These are phyloP conservation scores for Ibidorhyncha struthersii DNA, from an alignment of 2,113 vertebrate species.

Conservation along the genomic window DNA sequence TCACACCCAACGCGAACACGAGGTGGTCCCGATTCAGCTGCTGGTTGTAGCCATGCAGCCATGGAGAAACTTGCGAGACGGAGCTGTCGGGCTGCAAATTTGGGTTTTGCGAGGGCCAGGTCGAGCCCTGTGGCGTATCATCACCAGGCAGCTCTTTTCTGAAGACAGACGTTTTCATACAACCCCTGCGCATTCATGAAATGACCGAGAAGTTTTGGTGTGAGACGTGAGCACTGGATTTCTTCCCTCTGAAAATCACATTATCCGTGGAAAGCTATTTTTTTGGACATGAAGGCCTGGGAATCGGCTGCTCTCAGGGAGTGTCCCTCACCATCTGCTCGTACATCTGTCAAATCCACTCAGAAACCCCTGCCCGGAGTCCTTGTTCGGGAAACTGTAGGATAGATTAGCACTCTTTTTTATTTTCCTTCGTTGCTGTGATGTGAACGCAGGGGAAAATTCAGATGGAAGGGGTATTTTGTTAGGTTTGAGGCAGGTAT, in stretches of 20 bases:
- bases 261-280: constrained; percentile 14
- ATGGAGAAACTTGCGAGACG: rapidly evolving
- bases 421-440: neutral
- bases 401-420: constrained; percentile 41
- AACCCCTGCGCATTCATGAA: neutral
- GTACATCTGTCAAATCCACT: constrained; percentile 50
- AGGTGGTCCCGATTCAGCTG: neutral
- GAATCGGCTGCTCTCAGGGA: constrained; percentile 32
- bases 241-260: constrained; percentile 51
- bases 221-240: neutral
- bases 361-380: constrained; percentile 5
- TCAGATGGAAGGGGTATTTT: neutral
- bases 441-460: neutral
- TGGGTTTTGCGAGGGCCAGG: neutral
- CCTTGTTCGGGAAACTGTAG: neutral
- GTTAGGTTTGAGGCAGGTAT: neutral
- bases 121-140: rapidly evolving
- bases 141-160: neutral
- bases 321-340: constrained; percentile 53
- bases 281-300: constrained; percentile 48
- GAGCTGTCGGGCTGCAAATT: neutral
- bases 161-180: neutral
- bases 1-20: neutral
- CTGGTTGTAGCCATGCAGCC: neutral
- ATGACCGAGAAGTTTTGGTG: neutral